Percentiles rank a stretch among this genome's conserved stretches.
These are phyloP conservation scores for Glyphotaelius pellucidus DNA, from an alignment of 2,888 invertebrate species.

Conservation along the genomic window DNA sequence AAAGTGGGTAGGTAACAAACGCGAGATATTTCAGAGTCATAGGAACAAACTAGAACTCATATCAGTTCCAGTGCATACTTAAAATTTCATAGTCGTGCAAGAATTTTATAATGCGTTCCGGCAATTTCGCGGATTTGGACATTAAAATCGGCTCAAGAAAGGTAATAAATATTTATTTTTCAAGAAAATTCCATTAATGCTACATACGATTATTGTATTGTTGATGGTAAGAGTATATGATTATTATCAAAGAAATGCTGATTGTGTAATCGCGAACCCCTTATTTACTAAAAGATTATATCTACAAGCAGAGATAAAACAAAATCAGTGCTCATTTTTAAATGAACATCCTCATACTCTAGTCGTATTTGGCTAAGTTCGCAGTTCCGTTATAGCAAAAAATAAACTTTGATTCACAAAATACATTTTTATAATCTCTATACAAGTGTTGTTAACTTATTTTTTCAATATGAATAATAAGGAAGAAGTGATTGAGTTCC, in stretches of 20 bases:
- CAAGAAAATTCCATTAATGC: neutral
- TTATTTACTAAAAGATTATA: neutral
- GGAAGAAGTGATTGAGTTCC: neutral
- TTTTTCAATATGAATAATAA: neutral
- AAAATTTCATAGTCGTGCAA: neutral
- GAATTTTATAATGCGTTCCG: neutral
- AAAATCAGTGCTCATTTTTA: neutral
- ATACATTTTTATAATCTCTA: neutral
- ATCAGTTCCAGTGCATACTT: neutral
- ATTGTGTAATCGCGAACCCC: neutral
- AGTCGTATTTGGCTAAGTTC: neutral
- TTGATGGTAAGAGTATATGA: neutral
- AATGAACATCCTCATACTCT: neutral
- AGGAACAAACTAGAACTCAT: too few relatives aligned
- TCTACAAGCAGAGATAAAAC: neutral
- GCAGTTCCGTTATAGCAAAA: neutral
- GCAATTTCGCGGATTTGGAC: neutral
- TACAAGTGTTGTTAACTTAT: neutral
- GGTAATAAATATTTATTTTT: neutral
- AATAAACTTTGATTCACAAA: neutral
- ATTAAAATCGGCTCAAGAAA: neutral
- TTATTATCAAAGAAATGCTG: neutral
- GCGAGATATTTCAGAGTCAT: too few relatives aligned
- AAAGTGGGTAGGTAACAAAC: too few relatives aligned
- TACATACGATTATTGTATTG: neutral